phyloP scores from a whole-genome alignment of 2,797 vertebrate species.

The Macropodus opercularis region DNA sequence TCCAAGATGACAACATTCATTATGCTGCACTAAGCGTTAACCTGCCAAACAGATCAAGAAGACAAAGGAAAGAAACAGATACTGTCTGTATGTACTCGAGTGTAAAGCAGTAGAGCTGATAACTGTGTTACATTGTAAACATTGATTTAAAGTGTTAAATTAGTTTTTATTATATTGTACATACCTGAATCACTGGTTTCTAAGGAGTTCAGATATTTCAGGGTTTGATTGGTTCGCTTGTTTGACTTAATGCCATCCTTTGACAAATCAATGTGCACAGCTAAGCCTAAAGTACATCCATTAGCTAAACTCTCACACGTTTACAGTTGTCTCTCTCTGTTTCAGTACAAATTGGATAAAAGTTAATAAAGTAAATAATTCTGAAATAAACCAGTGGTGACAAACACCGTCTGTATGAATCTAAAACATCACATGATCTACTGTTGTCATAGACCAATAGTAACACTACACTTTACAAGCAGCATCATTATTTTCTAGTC shows the following conservation, averaged over 20 bases:
- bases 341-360: neutral
- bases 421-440: neutral
- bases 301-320: too few relatives aligned
- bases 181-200: too few relatives aligned
- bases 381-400: neutral
- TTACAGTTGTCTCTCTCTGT: too few relatives aligned
- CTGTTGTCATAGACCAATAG: neutral
- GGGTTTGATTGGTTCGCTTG: too few relatives aligned
- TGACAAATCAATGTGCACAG: too few relatives aligned
- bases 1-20: conserved; percentile 28
- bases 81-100: conserved; percentile 43
- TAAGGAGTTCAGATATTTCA: too few relatives aligned
- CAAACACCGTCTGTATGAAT: neutral
- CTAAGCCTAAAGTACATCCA: too few relatives aligned
- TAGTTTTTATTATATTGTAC: too few relatives aligned
- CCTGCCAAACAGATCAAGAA: conserved; percentile 13
- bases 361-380: neutral
- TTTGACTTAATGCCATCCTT: too few relatives aligned
- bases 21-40: conserved; percentile 36
- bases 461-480: neutral
- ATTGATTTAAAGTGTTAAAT: too few relatives aligned
- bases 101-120: conserved; percentile 8
- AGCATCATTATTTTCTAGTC: too few relatives aligned
- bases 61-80: neutral
- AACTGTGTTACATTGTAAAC: too few relatives aligned